Base-by-base conservation (phyloP, 2,113 vertebrate species). In the Orthochromis malagaraziensis region DNA sequence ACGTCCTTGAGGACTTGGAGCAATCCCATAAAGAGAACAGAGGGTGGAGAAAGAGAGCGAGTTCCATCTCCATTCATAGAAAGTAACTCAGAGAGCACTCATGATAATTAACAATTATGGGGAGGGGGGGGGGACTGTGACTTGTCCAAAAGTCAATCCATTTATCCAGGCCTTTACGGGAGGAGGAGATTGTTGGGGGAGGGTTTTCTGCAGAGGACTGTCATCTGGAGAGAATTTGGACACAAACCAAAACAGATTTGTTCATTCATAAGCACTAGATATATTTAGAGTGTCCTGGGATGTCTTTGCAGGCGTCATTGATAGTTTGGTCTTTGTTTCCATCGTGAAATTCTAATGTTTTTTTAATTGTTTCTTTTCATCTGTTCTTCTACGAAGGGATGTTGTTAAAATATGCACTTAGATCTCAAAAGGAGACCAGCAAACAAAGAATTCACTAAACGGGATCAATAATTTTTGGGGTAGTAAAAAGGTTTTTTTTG, bases 61-160 rank as follows among this genome's bases (percentile, higher is more conserved):
- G 53, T 83, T 81, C 68, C 77, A 91, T 87, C 84, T 79, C 88
- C 94, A 94, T 96, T 95, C 94, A 91, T 89, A 91, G 93, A 88
- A 92, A 93, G 94, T 92, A 88, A 92, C 89, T 90, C 85, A 73
- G 85, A 94, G 89, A 95, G 95, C 96, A 96, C 96, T 96, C 93
- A 94, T 85, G 83, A 92, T 97, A 94, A 97, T 96, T 94, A 96
- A 96, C 94, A 95, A 96, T 95, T 94, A 95, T 93, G 85, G 92
- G 85, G 21, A 21, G 21, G 21, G 21, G 77, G 89, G 2, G 24
- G 24, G 14, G 2, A 16, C 88, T 88, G 90, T 47, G 33, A 45
- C 89, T 88, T 87, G 90, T 93, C 94, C 91, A 90, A 93, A 93
- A 94, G 92, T 88, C 95, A 93, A 94, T 95, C 94, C 95, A 94